These are phyloP conservation scores for Molossus molossus DNA, from an alignment of 2,797 vertebrate species.

Conservation along the genomic window DNA sequence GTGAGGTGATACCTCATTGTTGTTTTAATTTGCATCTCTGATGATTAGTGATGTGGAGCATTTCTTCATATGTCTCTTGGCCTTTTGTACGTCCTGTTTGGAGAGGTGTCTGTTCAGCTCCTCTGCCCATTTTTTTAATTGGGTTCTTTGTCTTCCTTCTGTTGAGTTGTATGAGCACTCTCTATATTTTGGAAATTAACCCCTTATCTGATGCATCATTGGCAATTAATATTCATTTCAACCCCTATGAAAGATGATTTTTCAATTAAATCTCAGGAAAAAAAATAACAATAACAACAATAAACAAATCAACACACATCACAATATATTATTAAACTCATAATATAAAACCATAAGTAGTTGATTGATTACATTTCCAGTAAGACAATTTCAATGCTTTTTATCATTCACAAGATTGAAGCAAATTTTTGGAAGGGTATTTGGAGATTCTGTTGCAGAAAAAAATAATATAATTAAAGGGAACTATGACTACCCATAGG, in stretches of 20 bases:
- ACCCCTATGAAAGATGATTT: not conserved
- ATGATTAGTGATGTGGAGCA: too few species aligned
- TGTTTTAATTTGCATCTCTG: too few species aligned
- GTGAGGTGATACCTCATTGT: too few species aligned
- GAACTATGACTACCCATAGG: not conserved
- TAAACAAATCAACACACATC: not conserved
- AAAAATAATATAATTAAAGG: not conserved
- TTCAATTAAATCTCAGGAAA: constrained; percentile 8
- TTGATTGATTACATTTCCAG: not conserved
- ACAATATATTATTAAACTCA: not conserved
- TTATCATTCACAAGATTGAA: not conserved
- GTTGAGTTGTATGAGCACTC: too few species aligned
- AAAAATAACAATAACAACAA: not conserved
- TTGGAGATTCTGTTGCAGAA: not conserved
- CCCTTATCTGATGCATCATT: too few species aligned
- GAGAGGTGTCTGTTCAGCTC: too few species aligned
- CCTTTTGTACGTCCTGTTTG: too few species aligned
- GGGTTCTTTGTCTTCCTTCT: too few species aligned
- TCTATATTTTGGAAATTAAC: too few species aligned
- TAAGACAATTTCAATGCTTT: not conserved
- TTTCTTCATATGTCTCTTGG: too few species aligned
- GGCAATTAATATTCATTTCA: not conserved
- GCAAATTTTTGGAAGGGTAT: not conserved
- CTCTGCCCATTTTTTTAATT: too few species aligned
- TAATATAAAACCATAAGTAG: not conserved